A percentile compares a stretch with the other conserved stretches of the same genome.
phyloP scores from a whole-genome alignment of 30 jellyfish, hydroid and myxozoan genomes.

The Aurelia coerulea region DNA sequence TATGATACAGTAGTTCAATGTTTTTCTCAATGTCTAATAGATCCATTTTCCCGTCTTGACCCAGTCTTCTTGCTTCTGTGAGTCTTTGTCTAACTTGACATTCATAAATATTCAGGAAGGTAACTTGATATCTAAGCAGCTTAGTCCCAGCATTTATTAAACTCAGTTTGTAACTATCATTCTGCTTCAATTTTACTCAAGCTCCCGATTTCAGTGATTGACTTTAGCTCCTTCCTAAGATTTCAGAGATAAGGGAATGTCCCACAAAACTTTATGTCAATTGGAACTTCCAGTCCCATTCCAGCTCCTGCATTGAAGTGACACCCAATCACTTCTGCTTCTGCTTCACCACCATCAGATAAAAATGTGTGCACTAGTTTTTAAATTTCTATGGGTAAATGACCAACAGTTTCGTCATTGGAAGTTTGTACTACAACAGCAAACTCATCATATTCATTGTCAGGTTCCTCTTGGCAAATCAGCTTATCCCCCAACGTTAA shows the following conservation, averaged over 20 bases:
- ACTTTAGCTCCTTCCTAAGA: conserved; percentile 15
- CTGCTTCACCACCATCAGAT: conserved; percentile 14
- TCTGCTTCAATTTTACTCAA: conserved; percentile 23
- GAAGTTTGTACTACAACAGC: conserved; percentile 16
- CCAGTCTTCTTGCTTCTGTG: no score
- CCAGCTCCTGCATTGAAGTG: conserved; percentile 34
- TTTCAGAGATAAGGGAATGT: conserved; percentile 15
- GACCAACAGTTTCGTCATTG: conserved; percentile 32
- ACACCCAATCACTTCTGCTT: conserved; percentile 46
- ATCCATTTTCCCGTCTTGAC: no score
- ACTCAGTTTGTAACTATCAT: background rate
- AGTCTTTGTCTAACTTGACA: no score
- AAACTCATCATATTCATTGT: conserved; percentile 28
- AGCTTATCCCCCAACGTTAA: conserved; percentile 5
- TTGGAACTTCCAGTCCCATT: conserved; percentile 33
- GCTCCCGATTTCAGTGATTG: background rate
- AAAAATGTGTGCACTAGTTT: conserved; percentile 9
- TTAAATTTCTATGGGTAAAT: conserved; percentile 16
- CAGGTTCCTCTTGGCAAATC: conserved; percentile 16
- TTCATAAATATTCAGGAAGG: no score
- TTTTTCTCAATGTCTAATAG: no score
- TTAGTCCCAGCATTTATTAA: no score
- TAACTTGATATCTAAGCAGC: no score
- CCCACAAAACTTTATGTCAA: conserved; percentile 36
- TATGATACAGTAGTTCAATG: no score